Conservation (phyloP, 2,888 invertebrate species). For the Anthrax anthrax region DNA sequence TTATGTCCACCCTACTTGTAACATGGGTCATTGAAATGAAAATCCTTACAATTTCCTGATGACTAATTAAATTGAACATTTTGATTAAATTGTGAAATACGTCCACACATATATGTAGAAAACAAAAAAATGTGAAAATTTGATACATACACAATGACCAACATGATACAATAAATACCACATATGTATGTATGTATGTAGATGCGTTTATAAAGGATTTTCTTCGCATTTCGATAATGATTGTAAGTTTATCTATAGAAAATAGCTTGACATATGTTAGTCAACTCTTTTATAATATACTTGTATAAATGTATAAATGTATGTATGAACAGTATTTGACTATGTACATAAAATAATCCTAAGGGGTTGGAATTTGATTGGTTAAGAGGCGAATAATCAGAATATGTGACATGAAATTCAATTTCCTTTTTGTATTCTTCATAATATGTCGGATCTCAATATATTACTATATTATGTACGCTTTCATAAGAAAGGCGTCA, state of each 20-base stretch:
- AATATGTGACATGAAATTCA: background rate
- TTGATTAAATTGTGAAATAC: background rate
- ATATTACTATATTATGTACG: no score
- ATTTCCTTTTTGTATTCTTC: background rate
- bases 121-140: no score
- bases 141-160: no score
- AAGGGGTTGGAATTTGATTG: background rate
- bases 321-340: no score
- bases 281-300: background rate
- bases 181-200: no score
- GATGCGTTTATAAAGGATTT: background rate
- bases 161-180: no score
- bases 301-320: no score
- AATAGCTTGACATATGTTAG: background rate
- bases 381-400: background rate
- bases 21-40: background rate
- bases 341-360: background rate
- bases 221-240: background rate
- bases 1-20: background rate
- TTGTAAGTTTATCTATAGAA: background rate
- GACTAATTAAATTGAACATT: background rate
- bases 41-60: background rate
- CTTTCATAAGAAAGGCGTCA: background rate
- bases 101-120: no score
- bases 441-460: no score